A percentile compares a stretch with the other conserved stretches of the same genome.
Conservation (phyloP, 2,113 vertebrate species). For the Podiceps cristatus region DNA sequence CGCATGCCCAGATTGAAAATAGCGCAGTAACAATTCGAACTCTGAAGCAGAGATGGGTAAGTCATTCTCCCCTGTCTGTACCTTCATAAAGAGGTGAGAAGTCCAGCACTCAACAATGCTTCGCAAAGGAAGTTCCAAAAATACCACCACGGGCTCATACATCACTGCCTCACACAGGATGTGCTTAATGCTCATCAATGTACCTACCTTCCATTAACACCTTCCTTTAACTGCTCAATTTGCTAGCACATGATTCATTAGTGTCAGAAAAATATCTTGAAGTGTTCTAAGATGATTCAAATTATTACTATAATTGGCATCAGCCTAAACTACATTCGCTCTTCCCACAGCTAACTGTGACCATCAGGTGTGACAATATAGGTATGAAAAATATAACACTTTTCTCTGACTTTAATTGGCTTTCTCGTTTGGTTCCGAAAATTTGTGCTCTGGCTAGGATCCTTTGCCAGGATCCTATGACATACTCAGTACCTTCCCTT, state of each 20-base stretch:
- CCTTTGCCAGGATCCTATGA: not conserved
- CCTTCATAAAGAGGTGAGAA: not conserved
- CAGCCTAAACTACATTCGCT: not conserved
- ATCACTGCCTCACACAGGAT: not conserved
- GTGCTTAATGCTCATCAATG: not conserved
- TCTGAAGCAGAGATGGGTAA: not conserved
- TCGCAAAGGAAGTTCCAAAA: slow-evolving; percentile 4
- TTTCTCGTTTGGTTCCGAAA: slow-evolving; percentile 1
- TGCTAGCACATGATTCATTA: not conserved
- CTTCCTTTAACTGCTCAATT: not conserved
- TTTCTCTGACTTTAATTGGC: not conserved
- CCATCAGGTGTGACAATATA: not conserved
- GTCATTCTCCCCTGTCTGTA: not conserved
- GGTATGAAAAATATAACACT: not conserved
- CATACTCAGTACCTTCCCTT: not conserved
- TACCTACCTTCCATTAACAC: not conserved
- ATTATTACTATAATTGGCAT: not conserved
- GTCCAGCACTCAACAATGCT: not conserved
- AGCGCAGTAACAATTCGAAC: not conserved
- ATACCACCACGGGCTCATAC: not conserved
- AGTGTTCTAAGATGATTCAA: not conserved
- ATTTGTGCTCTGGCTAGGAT: not conserved
- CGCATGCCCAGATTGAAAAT: not conserved
- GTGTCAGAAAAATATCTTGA: not conserved
- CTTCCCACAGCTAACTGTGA: not conserved